Evolutionary conservation across 2,797 vertebrate genomes (phyloP), one percentile per base, ranked within the genome.

Genomic region (Gymnocypris eckloni): DNA sequence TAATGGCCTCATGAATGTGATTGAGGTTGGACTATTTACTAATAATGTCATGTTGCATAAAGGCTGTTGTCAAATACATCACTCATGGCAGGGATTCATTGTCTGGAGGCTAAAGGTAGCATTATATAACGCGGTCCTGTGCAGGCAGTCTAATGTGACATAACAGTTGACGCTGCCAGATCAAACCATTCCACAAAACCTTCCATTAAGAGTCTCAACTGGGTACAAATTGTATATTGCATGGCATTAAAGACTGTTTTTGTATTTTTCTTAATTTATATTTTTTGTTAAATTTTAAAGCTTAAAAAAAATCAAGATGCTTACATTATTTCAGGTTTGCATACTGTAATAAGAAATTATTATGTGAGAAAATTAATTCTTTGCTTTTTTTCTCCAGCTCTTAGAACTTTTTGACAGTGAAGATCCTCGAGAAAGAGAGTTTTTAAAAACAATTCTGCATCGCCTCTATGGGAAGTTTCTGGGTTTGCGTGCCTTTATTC

Each of bases 401-500:
- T 94, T 99, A 95, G 97, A 99, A 94, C 96, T 99, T 91, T 99
- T 99, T 90, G 98, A 99, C 93, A 99, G 97, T 56, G 98, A 99
- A 96, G 98, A 99, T 92, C 98, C 98, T 20, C 94, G 98, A 88
- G 98, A 99, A 91, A 96, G 98, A 73, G 98, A 99, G 93, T 98
- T 98, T 92, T 94, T 99, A 66, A 99, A 99, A 95, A 99, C 98
- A 1, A 97, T 99, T 90, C 95, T 99, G 81, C 98, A 99, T 92
- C 96, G 98, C 86, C 98, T 99, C 91, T 99, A 99, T 70, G 98
- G 98, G 85, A 99, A 99, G 92, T 99, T 99, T 92, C 96, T 99
- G 0, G 98, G 98, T 59, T 92, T 99, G 91, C 95, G 98, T 89
- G 98, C 98, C 16, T 99, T 99, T 95, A 98, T 99, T 95, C 96